Base-by-base conservation (phyloP, 2,797 vertebrate species). In the Rhinoraja longicauda region DNA sequence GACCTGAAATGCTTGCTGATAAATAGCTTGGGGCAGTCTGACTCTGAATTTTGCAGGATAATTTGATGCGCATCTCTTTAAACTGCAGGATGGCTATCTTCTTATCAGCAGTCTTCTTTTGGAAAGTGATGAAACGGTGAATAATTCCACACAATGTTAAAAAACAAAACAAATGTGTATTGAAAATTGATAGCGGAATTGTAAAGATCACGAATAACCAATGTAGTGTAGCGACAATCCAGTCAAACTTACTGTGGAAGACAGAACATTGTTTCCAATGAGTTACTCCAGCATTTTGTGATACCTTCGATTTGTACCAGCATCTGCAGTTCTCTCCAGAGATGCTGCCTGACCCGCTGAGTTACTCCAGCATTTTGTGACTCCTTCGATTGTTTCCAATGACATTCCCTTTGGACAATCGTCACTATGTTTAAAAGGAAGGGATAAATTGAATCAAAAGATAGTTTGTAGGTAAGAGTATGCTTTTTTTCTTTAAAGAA, bases 71-170 rank as follows among this genome's bases (percentile, higher is more conserved):
- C 59, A 19, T 86, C 13, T 29, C 12, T 57, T 59, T 57, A 45
- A 57, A 82, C 53, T 82, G 79, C 57, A 29, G 62, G 29, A 4
- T 86, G 82, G 62, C 29, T 90, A 15, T 24, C 15, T 73, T 53
- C 39, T 92, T 53, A 92, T 92, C 36, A 53, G 32, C 70, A 53
- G 21, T 29, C 39, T 73, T 53, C n/a, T 53, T 73, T 36, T n/a
- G 29, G n/a, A 39, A 92, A 92, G 70, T 26, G 70, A 24, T 75
- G 70, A 75, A 92, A 73, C 90, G 75, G 90, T 73, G 21, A 39
- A 73, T 39, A 26, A 24, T n/a, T 75, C 90, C 13, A 53, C 4
- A 75, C 70, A 92, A 39, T 15, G 73, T 17, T 39, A 29, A 19
- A 1, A 4, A 72, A 62, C 90, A 67, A 72, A 90, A 29, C 21